These are phyloP conservation scores for Catharus fuscescens DNA, from an alignment of 2,113 vertebrate species.

Conservation along the genomic window DNA sequence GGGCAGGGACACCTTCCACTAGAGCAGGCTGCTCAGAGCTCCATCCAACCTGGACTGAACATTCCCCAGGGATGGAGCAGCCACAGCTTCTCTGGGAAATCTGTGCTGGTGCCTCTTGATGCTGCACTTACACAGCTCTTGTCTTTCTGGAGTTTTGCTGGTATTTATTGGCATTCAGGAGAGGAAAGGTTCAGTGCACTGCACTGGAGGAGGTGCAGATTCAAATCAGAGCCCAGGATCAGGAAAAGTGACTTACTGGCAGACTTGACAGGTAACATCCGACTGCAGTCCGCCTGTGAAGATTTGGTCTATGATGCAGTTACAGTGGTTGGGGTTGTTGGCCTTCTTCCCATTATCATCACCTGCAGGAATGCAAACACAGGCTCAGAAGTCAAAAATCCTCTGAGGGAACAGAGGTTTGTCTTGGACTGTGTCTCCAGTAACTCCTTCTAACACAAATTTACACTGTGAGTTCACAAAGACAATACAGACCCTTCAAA, in stretches of 20 bases:
- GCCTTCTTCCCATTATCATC: slow-evolving; percentile 97
- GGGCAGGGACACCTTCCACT: neutral
- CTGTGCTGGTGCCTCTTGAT: neutral
- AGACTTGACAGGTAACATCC: slow-evolving; percentile 96
- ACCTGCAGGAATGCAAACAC: slow-evolving; percentile 76
- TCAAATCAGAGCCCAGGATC: neutral
- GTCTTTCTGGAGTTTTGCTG: neutral
- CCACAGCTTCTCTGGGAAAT: neutral
- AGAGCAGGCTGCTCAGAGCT: neutral
- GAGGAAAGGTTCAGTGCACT: neutral
- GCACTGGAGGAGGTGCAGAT: neutral
- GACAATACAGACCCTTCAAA: neutral
- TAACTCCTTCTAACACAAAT: neutral
- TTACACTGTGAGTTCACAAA: neutral
- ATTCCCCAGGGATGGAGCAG: neutral
- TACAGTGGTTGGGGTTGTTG: slow-evolving; percentile 98
- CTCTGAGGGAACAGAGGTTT: neutral
- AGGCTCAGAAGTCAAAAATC: neutral
- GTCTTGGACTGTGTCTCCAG: neutral
- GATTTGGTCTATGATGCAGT: slow-evolving; percentile 99
- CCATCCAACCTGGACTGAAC: neutral
- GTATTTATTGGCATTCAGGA: neutral
- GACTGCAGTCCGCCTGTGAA: slow-evolving; percentile 97
- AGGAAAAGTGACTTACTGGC: slow-evolving; percentile 84
- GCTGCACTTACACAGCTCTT: neutral